Base-by-base conservation (phyloP, 2,113 vertebrate genomes). In the Zosterops japonicus region DNA sequence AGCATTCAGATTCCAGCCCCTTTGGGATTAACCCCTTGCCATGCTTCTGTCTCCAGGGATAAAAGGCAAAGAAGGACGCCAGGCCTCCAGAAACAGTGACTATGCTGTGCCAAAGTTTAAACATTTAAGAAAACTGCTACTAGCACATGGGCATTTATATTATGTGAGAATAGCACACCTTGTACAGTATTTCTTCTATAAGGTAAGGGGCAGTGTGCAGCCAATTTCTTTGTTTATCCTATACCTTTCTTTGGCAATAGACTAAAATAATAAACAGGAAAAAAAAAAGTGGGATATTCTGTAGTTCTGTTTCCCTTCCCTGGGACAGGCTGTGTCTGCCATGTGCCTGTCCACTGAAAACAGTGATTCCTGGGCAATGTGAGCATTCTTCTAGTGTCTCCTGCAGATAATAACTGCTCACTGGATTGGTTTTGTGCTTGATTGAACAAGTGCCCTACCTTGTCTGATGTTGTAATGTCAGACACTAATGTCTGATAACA, bases 161-260 rank as follows among this genome's bases (percentile, higher is more conserved):
- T 99, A 99, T 33, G 99, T 99, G 84, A 98, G 99, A 97, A 99
- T 99, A 96, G 98, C 99, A 91, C 99, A 99, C 92, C 98, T 99
- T 92, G 99, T 99, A 97, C 99, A 99, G 93, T 99, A 99, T 98
- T 99, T 99, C 98, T 99, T 99, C 97, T 99, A 99, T 98, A 99
- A 99, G 99, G 99, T 99, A 98, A 90, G 95, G 69, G 49, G 35
- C 36, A 16, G 36, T 9, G 42, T 87, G 70, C 53, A 50, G 21
- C 55, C 90, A 64, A 17, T 68, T 35, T 39, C 59, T 69, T 49
- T 76, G 35, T 52, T 33, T 35, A 19, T 50, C 1, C 18, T 36
- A 0, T 50, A 47, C 35, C 2, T 14, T 42, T n/a, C 11, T 61
- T 36, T 47, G 33, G 17, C 10, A 25, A 21, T 15, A 39, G 60